Evolutionary conservation across 1,140 invertebrate genomes (phyloP).

Genomic region (Atta cephalotes): DNA sequence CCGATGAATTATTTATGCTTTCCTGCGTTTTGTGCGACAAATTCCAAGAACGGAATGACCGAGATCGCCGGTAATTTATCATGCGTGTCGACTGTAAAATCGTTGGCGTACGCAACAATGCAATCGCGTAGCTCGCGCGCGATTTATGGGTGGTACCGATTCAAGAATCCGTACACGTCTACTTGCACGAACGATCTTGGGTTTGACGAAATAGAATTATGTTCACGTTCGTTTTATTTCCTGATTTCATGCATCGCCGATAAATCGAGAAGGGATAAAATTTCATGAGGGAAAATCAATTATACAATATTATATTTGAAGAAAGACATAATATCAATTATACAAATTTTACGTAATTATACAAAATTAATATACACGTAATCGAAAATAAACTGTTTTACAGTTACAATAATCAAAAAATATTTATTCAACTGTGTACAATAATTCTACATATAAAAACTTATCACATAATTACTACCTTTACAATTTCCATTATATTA

Average conservation of each 20-base stretch:
- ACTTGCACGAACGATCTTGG: slow-evolving; percentile 38
- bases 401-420: no score
- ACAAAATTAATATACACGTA: no score
- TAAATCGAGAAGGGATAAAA: neutral
- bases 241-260: neutral
- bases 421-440: no score
- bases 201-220: slow-evolving; percentile 54
- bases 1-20: slow-evolving; percentile 58
- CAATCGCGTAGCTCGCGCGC: slow-evolving; percentile 25
- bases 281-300: neutral
- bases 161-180: slow-evolving; percentile 50
- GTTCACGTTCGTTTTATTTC: neutral
- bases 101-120: slow-evolving; percentile 46
- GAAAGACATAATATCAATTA: no score
- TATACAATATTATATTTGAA: no score
- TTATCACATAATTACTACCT: no score
- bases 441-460: no score
- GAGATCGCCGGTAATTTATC: slow-evolving; percentile 44
- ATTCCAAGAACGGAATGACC: slow-evolving; percentile 54
- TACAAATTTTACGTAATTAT: no score
- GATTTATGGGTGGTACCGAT: slow-evolving; percentile 53
- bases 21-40: slow-evolving; percentile 55
- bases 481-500: no score
- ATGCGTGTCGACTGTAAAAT: slow-evolving; percentile 57
- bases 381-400: no score